Base-by-base conservation (phyloP, 92 coral and sea anemone genomes). In the Porites lobata region DNA sequence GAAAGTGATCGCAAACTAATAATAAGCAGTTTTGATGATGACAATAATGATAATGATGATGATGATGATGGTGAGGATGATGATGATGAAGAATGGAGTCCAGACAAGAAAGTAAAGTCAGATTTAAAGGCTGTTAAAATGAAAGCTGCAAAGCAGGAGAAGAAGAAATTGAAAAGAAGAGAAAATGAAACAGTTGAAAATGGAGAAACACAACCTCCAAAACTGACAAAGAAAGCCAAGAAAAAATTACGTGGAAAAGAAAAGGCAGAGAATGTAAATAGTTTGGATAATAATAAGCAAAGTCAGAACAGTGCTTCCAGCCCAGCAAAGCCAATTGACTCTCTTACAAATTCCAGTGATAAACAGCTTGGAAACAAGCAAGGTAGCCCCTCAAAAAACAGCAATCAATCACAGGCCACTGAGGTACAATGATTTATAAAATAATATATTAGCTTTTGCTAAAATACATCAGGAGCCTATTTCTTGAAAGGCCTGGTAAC, bases 51-150 rank as follows among this genome's bases (percentile, higher is more conserved):
- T 57, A 56, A 65, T 13, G 76, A 26, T 50, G 62, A 38, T n/a
- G 83, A 56, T n/a, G 83, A 56, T 66, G 54, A 15, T 52, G 65
- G 15, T 63, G 65, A 52, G 21, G 88, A 75, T 57, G 80, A 73
- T 50, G 71, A 76, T 73, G 50, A 73, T 22, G 75, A 82, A 15
- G n/a, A 9, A 9, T 63, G 72, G 75, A 76, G 66, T 9, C 84
- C 74, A 22, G 84, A 90, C 65, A 80, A 86, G 61, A 86, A 80
- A 68, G 83, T 78, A 26, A 69, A 86, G 81, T 65, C 78, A 43
- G 71, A 79, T 22, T 22, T 24, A 80, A 54, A 93, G 59, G 19
- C 79, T 38, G 47, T 38, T 68, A 69, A 74, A 62, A 53, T 54
- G 81, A 90, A 21, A 56, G 50, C 21, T 29, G 26, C 5, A 61